Evolutionary conservation across 2,888 invertebrate species (phyloP).

Genomic region (Margaritifera margaritifera): DNA sequence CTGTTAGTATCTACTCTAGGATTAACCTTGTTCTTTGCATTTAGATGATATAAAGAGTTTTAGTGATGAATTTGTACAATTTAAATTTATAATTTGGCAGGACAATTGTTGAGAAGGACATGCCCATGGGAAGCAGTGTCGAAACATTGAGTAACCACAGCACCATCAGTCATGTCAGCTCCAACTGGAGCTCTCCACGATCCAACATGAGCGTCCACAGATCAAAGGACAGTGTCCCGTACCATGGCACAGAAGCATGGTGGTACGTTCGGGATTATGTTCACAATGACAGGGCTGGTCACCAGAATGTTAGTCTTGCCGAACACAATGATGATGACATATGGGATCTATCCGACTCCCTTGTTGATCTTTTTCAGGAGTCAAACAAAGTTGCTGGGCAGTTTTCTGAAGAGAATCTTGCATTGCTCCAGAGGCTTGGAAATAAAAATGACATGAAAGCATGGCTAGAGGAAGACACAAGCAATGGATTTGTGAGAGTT

Average conservation of each 20-base stretch:
- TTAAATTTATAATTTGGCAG: slow-evolving; percentile 21
- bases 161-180: slow-evolving; percentile 23
- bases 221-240: slow-evolving; percentile 9
- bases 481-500: slow-evolving; percentile 70
- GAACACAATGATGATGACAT: slow-evolving; percentile 60
- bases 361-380: slow-evolving; percentile 65
- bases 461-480: slow-evolving; percentile 67
- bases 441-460: slow-evolving; percentile 45
- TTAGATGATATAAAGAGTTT: no score
- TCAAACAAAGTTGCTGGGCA: slow-evolving; percentile 46
- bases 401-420: slow-evolving; percentile 4
- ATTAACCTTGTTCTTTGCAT: no score
- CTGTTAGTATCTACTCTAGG: no score
- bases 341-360: slow-evolving; percentile 71
- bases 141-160: slow-evolving; percentile 35
- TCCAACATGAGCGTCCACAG: slow-evolving; percentile 18
- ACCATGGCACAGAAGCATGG: slow-evolving; percentile 51
- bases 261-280: slow-evolving; percentile 61
- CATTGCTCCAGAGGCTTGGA: slow-evolving; percentile 2
- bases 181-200: slow-evolving; percentile 6
- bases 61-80: no score
- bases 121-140: slow-evolving; percentile 38
- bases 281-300: slow-evolving; percentile 44
- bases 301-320: slow-evolving; percentile 46
- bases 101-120: slow-evolving; percentile 45